These are phyloP conservation scores for Gnatocerus cornutus DNA, from an alignment of 2,888 invertebrate species.

Conservation along the genomic window DNA sequence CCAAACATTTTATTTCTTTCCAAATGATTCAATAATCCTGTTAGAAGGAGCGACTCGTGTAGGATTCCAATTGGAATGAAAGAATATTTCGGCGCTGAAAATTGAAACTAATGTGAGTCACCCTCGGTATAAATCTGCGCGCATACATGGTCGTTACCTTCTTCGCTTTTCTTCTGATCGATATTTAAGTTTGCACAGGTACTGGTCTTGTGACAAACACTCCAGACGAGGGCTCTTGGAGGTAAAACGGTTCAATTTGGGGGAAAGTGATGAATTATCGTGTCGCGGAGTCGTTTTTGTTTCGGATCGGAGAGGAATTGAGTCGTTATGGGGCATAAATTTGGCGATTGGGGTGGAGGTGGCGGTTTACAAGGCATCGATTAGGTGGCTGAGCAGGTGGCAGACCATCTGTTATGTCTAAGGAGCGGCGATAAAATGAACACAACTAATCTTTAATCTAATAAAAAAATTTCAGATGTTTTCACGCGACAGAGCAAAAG, in stretches of 20 bases:
- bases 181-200: conserved; percentile 5
- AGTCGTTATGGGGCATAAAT: conserved; percentile 3
- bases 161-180: conserved; percentile 11
- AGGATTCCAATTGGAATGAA: too few relatives aligned
- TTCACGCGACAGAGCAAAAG: neutral
- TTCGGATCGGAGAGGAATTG: conserved; percentile 1
- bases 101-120: conserved; percentile 27
- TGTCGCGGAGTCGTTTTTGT: conserved; percentile 2
- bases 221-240: neutral
- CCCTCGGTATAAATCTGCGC: conserved; percentile 8
- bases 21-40: conserved; percentile 7
- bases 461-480: conserved; percentile 12
- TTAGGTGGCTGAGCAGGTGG: too few relatives aligned
- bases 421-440: too few relatives aligned
- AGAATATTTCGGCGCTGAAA: conserved; percentile 3
- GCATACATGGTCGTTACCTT: conserved; percentile 10
- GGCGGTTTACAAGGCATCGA: too few relatives aligned
- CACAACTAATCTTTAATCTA: too few relatives aligned
- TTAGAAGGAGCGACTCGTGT: neutral
- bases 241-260: neutral
- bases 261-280: neutral
- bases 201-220: neutral
- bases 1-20: neutral
- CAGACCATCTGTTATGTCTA: too few relatives aligned
- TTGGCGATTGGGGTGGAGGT: neutral